phyloP scores from a whole-genome alignment of 1,140 invertebrate genomes.

The Leptinotarsa defecta region DNA sequence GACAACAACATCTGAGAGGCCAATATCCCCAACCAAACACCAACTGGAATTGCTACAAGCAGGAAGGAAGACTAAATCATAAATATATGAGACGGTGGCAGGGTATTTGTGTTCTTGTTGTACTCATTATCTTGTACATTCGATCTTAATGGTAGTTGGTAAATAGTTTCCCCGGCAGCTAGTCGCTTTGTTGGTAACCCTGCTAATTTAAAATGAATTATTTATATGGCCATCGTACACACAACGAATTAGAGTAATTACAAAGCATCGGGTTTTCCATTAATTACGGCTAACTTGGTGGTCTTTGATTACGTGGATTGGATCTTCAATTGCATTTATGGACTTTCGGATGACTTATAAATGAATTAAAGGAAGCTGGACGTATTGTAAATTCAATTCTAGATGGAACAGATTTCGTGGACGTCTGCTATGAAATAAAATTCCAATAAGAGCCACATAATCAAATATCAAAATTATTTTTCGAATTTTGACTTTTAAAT shows the following conservation, averaged over 20 bases:
- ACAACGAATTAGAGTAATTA: conserved; percentile 44
- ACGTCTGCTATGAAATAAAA: no score
- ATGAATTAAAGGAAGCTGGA: not conserved
- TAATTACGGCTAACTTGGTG: conserved; percentile 10
- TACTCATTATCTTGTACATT: conserved; percentile 49
- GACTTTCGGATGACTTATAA: not conserved
- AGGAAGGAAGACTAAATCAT: conserved; percentile 22
- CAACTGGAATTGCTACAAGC: conserved; percentile 5
- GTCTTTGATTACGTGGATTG: conserved; percentile 17
- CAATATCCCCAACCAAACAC: conserved; percentile 8
- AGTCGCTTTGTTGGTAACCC: conserved; percentile 17
- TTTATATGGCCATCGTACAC: conserved; percentile 40
- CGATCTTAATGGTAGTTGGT: conserved; percentile 53
- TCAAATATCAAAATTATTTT: no score
- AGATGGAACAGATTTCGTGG: no score
- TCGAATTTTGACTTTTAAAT: no score
- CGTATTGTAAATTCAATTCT: no score
- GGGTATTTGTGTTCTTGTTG: conserved; percentile 26
- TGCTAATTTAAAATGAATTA: conserved; percentile 48
- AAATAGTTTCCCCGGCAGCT: conserved; percentile 47
- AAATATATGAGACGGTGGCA: conserved; percentile 18
- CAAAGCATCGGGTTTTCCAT: not conserved
- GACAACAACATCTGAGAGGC: not conserved
- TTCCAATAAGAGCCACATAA: no score
- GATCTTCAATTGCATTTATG: conserved; percentile 14